Base-by-base conservation (phyloP, 2,113 vertebrate species). In the Notothenia rossii region DNA sequence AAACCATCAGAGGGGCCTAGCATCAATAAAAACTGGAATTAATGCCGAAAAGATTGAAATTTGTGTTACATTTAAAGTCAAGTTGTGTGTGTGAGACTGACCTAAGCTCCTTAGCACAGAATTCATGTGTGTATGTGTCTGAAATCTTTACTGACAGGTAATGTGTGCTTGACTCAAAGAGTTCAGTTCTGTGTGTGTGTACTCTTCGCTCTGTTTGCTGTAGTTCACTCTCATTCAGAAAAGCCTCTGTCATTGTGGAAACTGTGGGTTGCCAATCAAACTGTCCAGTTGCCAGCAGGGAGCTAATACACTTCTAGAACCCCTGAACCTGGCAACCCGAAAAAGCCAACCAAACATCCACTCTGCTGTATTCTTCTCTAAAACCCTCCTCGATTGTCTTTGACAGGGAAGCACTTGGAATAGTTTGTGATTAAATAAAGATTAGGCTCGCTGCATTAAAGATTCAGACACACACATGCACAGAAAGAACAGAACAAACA, bases 391-490 rank as follows among this genome's bases (percentile, higher is more conserved):
- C 45, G 5, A 70, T 50, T 1, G 17, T 70, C 56, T 69, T 48
- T 82, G 80, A 79, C 88, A 88, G 73, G 60, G 64, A 88, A 70
- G 75, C 78, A 86, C 89, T 91, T 10, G 43, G 91, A 91, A 92
- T 79, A 88, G 90, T 87, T 85, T 80, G 75, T 87, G 86, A 94
- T 94, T 93, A 91, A 93, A 93, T 90, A 94, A 91, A 94, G 92
- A 94, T 94, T 90, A 92, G 81, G 62, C 69, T 65, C 56, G 75
- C 65, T 82, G 68, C 85, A 92, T 93, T 89, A 93, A 91, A 92
- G 68, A 90, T 93, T 74, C 61, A 89, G 62, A 83, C 54, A 50
- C 67, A 40, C 36, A 40, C 36, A 40, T 40, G 36, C 36, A 40
- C 36, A 7, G 7, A 40, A 8, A 40, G 36, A 40, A 40, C 36